phyloP scores from a whole-genome alignment of 2,888 invertebrate genomes.

The Drosophila gaucha region DNA sequence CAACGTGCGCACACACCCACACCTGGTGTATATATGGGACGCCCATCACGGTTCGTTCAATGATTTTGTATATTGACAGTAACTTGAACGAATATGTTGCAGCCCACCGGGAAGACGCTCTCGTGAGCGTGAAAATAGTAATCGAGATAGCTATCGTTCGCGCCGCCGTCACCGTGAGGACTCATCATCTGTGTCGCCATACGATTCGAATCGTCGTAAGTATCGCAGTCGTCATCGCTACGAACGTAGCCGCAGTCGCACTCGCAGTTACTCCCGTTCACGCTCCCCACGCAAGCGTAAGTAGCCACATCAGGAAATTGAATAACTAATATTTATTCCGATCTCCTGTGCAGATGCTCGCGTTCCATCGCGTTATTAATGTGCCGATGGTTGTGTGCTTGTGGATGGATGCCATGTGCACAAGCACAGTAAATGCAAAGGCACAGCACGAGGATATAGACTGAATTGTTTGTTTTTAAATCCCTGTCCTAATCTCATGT shows the following conservation, averaged over 20 bases:
- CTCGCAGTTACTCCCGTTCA: constrained; percentile 79
- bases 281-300: constrained; percentile 70
- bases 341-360: constrained; percentile 22
- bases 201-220: constrained; percentile 29
- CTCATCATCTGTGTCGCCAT: constrained; percentile 38
- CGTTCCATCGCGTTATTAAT: constrained; percentile 45
- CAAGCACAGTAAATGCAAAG: constrained; percentile 6
- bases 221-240: constrained; percentile 54
- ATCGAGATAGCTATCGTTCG: constrained; percentile 31
- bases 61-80: neutral
- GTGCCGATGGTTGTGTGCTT: neutral
- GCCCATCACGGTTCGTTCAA: constrained; percentile 87
- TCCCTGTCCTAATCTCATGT: neutral
- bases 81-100: neutral
- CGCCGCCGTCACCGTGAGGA: constrained; percentile 54
- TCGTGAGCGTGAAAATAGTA: constrained; percentile 36
- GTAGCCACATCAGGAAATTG: neutral
- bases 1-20: constrained; percentile 98
- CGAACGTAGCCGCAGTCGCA: constrained; percentile 77
- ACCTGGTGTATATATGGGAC: constrained; percentile 98
- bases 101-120: constrained; percentile 27
- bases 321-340: neutral
- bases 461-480: constrained; percentile 34
- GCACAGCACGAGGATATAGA: constrained; percentile 40
- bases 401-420: neutral